phyloP scores from a whole-genome alignment of 2,113 vertebrate genomes.

The Nipponia nippon region DNA sequence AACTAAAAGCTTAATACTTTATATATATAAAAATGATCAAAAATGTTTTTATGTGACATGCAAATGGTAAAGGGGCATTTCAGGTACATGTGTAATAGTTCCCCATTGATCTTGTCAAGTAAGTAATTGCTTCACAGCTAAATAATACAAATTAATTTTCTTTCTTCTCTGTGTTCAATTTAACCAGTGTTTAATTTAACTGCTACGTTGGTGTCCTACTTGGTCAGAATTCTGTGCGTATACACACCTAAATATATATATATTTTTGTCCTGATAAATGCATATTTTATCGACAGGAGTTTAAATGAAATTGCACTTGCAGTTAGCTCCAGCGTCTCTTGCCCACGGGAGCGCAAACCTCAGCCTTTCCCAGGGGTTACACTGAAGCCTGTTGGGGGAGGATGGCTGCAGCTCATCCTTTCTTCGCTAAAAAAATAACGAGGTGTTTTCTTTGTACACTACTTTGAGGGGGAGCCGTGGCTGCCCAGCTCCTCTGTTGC shows the following conservation, averaged over 20 bases:
- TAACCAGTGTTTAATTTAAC: background rate
- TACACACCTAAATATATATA: too few relatives aligned
- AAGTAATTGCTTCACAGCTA: background rate
- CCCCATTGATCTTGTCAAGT: background rate
- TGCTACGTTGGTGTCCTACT: rapidly evolving
- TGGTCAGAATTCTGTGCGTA: background rate
- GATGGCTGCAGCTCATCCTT: background rate
- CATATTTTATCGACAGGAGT: background rate
- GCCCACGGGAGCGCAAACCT: background rate
- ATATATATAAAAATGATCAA: background rate
- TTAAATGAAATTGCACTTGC: background rate
- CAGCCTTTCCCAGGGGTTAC: background rate
- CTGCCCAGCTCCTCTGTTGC: background rate
- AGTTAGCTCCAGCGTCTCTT: background rate
- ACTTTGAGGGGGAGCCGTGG: background rate
- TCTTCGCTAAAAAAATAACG: background rate
- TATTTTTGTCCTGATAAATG: background rate
- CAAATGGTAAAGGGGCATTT: background rate
- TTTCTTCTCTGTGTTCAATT: background rate
- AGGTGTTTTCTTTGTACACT: background rate
- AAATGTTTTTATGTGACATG: background rate
- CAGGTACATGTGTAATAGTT: background rate
- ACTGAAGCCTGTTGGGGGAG: background rate
- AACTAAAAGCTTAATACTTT: background rate
- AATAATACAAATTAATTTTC: background rate